phyloP scores from a whole-genome alignment of 2,888 invertebrate genomes.

The Agrotis puta region DNA sequence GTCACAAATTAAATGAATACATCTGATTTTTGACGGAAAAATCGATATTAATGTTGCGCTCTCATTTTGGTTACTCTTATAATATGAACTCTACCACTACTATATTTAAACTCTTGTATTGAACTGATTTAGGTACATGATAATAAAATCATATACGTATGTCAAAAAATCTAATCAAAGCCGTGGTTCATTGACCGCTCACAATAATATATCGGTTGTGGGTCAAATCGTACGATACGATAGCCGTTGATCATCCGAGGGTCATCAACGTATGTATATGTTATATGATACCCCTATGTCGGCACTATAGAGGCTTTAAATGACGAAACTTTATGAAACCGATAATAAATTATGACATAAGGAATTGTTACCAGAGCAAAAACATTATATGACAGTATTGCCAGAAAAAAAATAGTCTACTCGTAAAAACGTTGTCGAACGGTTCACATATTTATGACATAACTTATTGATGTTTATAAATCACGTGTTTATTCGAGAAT shows the following conservation, averaged over 20 bases:
- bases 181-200: slow-evolving; percentile 50
- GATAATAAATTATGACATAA: slow-evolving; percentile 21
- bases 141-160: neutral
- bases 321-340: slow-evolving; percentile 30
- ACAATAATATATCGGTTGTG: slow-evolving; percentile 25
- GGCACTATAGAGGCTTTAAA: neutral
- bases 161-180: slow-evolving; percentile 20
- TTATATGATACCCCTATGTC: slow-evolving; percentile 8
- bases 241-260: slow-evolving; percentile 33
- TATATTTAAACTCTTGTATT: too few species aligned
- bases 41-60: neutral
- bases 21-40: neutral
- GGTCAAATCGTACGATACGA: slow-evolving; percentile 43
- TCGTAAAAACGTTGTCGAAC: neutral
- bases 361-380: slow-evolving; percentile 9
- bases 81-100: too few species aligned
- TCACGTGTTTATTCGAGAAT: slow-evolving; percentile 28
- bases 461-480: neutral
- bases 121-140: neutral
- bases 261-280: slow-evolving; percentile 33
- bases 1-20: neutral
- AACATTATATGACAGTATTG: slow-evolving; percentile 6
- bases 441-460: neutral
- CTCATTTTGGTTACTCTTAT: neutral
- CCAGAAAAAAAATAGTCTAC: neutral